Evolutionary conservation across 2,113 vertebrate species (phyloP).

Genomic region (Perognathus longimembris): DNA sequence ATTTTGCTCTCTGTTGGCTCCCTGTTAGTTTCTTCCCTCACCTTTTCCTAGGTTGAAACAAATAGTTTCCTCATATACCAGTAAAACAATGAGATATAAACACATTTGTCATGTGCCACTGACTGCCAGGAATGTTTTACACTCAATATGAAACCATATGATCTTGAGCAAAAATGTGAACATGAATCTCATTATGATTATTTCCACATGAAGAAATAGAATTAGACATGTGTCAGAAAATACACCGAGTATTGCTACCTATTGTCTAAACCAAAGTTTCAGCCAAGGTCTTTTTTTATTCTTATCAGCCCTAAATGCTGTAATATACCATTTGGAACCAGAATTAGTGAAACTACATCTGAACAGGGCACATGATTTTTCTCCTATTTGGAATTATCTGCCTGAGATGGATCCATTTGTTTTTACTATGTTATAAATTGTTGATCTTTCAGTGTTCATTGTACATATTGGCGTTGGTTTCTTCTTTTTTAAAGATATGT

Average conservation of each 20-base stretch:
- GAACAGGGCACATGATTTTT: background rate
- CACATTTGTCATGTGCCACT: background rate
- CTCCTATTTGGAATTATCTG: background rate
- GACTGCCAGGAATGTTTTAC: background rate
- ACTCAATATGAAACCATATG: background rate
- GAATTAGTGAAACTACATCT: background rate
- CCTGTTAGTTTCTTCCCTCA: background rate
- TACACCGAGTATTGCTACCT: background rate
- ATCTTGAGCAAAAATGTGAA: background rate
- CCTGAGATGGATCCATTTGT: background rate
- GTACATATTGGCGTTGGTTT: background rate
- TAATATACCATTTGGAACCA: fast-evolving
- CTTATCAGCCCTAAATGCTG: background rate
- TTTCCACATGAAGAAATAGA: background rate
- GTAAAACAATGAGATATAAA: background rate
- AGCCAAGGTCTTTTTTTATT: background rate
- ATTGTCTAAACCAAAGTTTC: background rate
- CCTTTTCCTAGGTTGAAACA: background rate
- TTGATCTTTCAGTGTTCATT: background rate
- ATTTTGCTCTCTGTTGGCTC: background rate
- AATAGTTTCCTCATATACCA: background rate
- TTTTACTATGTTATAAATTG: background rate
- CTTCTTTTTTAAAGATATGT: background rate
- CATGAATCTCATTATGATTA: background rate
- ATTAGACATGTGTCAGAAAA: background rate